A percentile compares a stretch with the other conserved stretches of the same genome.
phyloP scores from a whole-genome alignment of 2,888 invertebrate species.

The Formica aserva region DNA sequence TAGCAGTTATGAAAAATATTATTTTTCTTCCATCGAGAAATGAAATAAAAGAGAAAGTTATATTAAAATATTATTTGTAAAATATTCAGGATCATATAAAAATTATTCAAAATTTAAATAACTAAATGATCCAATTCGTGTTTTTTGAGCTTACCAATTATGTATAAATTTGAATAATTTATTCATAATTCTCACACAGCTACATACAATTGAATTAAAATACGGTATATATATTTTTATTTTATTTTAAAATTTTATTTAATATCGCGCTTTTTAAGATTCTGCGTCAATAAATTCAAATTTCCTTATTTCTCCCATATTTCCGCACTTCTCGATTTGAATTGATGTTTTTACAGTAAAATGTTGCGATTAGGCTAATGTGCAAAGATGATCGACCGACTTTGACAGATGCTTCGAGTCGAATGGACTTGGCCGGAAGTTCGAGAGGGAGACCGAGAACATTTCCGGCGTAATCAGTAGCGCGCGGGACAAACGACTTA shows the following conservation, averaged over 20 bases:
- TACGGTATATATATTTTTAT: neutral
- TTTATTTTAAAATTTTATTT: conserved; percentile 12
- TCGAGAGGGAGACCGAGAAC: neutral
- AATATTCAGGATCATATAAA: neutral
- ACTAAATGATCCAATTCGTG: neutral
- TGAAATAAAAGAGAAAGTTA: conserved; percentile 2
- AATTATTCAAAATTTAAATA: conserved; percentile 1
- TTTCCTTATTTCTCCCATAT: neutral
- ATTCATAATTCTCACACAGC: neutral
- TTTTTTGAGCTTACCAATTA: neutral
- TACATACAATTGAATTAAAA: neutral
- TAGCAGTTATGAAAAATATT: neutral
- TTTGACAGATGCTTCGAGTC: neutral
- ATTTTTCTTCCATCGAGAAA: neutral
- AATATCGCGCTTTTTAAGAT: neutral
- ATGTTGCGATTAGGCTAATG: neutral
- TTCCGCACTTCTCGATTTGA: neutral
- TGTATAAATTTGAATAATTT: neutral
- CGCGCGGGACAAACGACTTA: conserved; percentile 1
- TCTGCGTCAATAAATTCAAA: neutral
- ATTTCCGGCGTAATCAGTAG: conserved; percentile 33
- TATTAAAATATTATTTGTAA: neutral
- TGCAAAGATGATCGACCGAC: neutral
- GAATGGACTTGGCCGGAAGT: conserved; percentile 1
- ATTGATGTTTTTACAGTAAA: neutral